These are phyloP conservation scores for Eulithis prunata DNA, from an alignment of 2,888 invertebrate species.

Conservation along the genomic window DNA sequence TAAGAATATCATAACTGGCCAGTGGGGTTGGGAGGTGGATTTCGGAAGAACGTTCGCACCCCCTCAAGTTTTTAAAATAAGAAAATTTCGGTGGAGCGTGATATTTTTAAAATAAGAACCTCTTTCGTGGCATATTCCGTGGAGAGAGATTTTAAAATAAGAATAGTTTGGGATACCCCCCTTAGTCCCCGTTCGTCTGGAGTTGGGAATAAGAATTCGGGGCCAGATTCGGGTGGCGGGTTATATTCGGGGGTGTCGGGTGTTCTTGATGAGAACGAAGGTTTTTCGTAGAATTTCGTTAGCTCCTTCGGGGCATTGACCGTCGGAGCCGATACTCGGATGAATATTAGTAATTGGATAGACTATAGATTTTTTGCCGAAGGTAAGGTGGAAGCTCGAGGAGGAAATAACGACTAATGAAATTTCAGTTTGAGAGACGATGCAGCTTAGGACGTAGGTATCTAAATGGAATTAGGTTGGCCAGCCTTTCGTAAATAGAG, in stretches of 20 bases:
- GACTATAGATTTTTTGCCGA: slow-evolving; percentile 31
- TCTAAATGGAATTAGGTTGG: slow-evolving; percentile 36
- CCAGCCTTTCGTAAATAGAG: slow-evolving; percentile 24
- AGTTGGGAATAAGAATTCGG: slow-evolving; percentile 83
- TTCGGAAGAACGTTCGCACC: slow-evolving; percentile 81
- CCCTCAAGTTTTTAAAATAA: slow-evolving; percentile 79
- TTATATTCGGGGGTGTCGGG: slow-evolving; percentile 74
- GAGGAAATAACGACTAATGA: slow-evolving; percentile 54
- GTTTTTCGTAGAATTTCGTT: slow-evolving; percentile 82
- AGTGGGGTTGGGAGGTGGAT: slow-evolving; percentile 69
- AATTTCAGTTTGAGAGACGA: slow-evolving; percentile 51
- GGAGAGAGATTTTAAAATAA: slow-evolving; percentile 84
- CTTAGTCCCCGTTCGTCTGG: slow-evolving; percentile 69
- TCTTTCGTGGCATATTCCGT: slow-evolving; percentile 83
- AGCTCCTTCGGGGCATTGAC: slow-evolving; percentile 74
- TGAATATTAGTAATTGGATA: slow-evolving; percentile 78
- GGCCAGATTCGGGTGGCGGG: slow-evolving; percentile 76
- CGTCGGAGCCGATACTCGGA: slow-evolving; percentile 78
- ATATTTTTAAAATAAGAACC: slow-evolving; percentile 84
- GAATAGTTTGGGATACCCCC: slow-evolving; percentile 83
- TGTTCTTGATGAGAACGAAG: slow-evolving; percentile 81
- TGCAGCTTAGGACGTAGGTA: slow-evolving; percentile 39
- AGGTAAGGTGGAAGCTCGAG: slow-evolving; percentile 23
- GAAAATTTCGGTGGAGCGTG: slow-evolving; percentile 84
- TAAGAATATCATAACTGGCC: slow-evolving; percentile 83